Conservation (phyloP, 1,140 invertebrate species). For the Ruditapes philippinarum region DNA sequence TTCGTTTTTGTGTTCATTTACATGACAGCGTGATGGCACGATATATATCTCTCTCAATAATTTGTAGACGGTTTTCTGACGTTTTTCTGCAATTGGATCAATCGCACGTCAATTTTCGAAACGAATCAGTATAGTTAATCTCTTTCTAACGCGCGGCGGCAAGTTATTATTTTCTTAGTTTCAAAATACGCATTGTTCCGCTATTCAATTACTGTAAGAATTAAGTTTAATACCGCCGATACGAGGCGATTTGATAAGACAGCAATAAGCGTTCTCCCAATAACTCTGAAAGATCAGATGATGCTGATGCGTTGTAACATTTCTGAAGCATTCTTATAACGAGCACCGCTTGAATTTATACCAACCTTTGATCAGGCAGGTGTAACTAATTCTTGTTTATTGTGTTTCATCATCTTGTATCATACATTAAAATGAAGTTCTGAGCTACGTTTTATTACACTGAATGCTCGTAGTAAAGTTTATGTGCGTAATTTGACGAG, state of each 20-base stretch:
- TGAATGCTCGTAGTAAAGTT: no score
- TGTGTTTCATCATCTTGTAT: no score
- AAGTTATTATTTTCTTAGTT: conserved; percentile 4
- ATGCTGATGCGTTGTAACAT: not conserved
- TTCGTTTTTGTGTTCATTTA: not conserved
- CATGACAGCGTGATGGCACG: not conserved
- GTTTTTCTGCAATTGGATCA: not conserved
- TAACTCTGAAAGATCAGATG: not conserved
- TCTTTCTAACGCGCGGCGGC: not conserved
- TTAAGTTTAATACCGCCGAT: not conserved
- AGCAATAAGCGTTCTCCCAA: not conserved
- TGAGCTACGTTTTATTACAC: no score
- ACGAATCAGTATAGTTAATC: not conserved
- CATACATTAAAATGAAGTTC: no score
- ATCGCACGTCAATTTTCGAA: not conserved
- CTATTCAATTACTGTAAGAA: conserved; percentile 1
- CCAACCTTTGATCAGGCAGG: not conserved
- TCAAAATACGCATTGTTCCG: not conserved
- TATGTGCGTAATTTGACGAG: no score
- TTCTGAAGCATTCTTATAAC: not conserved
- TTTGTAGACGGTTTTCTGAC: not conserved
- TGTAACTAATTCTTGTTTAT: not conserved
- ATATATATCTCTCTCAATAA: not conserved
- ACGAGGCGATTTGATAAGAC: not conserved
- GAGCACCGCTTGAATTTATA: not conserved